phyloP scores from a whole-genome alignment of 2,797 vertebrate species.

The Diglossa cyanea region DNA sequence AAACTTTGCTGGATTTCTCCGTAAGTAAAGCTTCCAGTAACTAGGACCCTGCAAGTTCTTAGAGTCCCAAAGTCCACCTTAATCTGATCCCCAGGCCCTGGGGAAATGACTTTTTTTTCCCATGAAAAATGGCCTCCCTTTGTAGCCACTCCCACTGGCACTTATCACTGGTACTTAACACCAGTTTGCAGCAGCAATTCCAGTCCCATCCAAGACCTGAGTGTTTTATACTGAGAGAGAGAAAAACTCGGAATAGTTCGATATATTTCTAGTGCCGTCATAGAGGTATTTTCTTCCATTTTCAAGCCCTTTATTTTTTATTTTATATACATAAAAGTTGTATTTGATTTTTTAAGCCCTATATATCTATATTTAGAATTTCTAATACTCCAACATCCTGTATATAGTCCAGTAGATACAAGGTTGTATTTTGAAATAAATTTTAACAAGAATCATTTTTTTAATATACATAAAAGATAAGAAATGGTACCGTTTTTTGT shows the following conservation, averaged over 20 bases:
- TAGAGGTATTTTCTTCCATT: background rate
- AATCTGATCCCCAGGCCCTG: no score
- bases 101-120: no score
- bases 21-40: no score
- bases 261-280: background rate
- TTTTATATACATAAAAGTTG: background rate
- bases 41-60: no score
- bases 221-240: background rate
- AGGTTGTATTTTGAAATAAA: background rate
- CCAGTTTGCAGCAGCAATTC: background rate
- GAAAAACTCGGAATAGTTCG: no score
- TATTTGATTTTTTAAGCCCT: background rate
- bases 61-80: no score
- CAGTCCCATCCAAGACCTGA: background rate
- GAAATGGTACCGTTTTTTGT: rapidly evolving
- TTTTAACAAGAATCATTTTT: background rate
- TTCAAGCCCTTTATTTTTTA: background rate
- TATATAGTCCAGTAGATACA: background rate
- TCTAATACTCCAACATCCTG: no score
- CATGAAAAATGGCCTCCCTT: no score
- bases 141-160: no score
- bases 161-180: background rate
- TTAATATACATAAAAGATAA: background rate
- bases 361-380: background rate
- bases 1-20: no score